These are phyloP conservation scores for Ficedula albicollis DNA, from an alignment of 2,797 vertebrate genomes.

Conservation along the genomic window DNA sequence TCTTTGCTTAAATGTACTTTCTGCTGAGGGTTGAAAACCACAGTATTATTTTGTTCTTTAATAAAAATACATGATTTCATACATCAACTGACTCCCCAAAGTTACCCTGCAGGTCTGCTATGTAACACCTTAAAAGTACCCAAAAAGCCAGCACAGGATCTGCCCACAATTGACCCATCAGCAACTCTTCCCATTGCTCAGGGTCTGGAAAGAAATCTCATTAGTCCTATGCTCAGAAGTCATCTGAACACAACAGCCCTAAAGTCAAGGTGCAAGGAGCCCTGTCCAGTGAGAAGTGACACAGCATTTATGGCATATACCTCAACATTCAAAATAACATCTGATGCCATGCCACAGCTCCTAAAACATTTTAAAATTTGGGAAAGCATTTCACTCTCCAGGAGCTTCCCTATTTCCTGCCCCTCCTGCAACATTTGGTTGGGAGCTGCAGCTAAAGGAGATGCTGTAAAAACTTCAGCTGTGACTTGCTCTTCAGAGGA, in stretches of 20 bases:
- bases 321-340: neutral
- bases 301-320: neutral
- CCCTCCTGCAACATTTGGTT: neutral
- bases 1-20: neutral
- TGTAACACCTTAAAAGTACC: neutral
- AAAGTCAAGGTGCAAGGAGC: neutral
- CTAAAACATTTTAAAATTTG: neutral
- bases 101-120: neutral
- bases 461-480: neutral
- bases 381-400: neutral
- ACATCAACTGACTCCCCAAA: neutral
- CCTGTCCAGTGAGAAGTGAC: neutral
- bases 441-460: neutral
- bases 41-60: neutral
- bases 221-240: neutral
- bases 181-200: rapidly evolving
- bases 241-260: neutral
- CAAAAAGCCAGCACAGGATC: neutral
- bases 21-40: neutral
- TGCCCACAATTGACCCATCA: neutral
- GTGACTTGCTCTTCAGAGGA: neutral
- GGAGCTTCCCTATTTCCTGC: neutral
- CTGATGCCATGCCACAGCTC: neutral
- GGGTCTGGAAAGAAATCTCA: neutral
- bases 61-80: neutral